Percentiles rank a stretch among this genome's conserved stretches.
Evolutionary conservation across 2,797 vertebrate species (phyloP).

Genomic region (Parauchenoglanis punctatus): DNA sequence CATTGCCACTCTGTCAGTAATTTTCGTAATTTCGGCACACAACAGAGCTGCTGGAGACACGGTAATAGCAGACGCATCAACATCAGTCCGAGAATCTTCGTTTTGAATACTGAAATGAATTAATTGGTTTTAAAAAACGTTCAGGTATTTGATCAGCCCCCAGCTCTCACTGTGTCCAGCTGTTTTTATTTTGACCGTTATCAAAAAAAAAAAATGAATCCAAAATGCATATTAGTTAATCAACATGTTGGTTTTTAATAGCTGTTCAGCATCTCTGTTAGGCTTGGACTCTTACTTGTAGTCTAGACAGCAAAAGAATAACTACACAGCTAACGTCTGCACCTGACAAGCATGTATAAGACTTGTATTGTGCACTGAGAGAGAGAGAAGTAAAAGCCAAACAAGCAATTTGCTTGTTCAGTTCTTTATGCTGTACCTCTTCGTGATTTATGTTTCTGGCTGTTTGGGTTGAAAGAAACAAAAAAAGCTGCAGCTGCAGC

Average conservation of each 20-base stretch:
- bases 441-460: slow-evolving; percentile 48
- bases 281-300: neutral
- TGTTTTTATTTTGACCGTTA: neutral
- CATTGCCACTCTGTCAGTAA: neutral
- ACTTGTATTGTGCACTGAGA: slow-evolving; percentile 4
- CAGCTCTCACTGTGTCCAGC: neutral
- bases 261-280: neutral
- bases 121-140: neutral
- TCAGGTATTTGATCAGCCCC: neutral
- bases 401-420: slow-evolving; percentile 48
- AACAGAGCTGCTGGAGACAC: neutral
- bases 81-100: neutral
- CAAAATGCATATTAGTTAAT: neutral
- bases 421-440: slow-evolving; percentile 23
- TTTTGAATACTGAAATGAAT: neutral
- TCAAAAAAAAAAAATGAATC: neutral
- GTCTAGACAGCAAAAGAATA: neutral
- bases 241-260: neutral
- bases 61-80: neutral
- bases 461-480: neutral
- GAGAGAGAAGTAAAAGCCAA: slow-evolving; percentile 24
- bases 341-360: neutral
- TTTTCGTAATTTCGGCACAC: neutral
- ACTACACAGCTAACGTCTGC: neutral
- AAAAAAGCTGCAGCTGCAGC: slow-evolving; percentile 24